Evolutionary conservation across 35 echinoderm and acorn worm species (phyloP).

Genomic region (Ophiothrix spiculata): DNA sequence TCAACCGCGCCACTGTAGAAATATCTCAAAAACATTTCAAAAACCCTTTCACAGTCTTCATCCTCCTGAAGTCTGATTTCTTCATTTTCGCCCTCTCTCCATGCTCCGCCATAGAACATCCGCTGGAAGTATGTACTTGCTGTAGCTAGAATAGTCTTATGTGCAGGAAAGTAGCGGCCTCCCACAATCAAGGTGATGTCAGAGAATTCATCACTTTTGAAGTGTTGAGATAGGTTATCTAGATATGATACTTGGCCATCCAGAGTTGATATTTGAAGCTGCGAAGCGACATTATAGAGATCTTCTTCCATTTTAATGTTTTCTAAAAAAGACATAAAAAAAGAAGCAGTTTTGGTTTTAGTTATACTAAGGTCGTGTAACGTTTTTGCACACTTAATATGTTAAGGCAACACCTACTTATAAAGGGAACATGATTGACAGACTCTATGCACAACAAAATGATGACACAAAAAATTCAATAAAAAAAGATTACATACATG

Average conservation of each 20-base stretch:
- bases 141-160: background rate
- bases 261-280: too few species aligned
- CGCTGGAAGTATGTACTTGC: background rate
- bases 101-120: background rate
- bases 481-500: too few species aligned
- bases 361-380: too few species aligned
- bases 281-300: too few species aligned
- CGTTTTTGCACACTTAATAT: too few species aligned
- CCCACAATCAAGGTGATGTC: background rate
- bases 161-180: background rate
- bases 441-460: too few species aligned
- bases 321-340: too few species aligned
- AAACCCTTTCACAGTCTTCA: background rate
- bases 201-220: background rate
- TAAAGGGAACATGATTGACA: too few species aligned
- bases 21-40: slow-evolving; percentile 1
- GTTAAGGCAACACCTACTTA: too few species aligned
- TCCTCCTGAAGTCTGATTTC: background rate
- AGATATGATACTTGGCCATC: background rate
- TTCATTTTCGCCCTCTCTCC: background rate
- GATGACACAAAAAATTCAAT: too few species aligned
- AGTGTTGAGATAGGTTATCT: background rate
- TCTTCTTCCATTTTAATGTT: too few species aligned
- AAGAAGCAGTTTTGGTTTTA: too few species aligned
- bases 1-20: background rate